Evolutionary conservation across 1,140 invertebrate species (phyloP), one percentile per base, ranked within the genome.

Genomic region (Caenorhabditis inopinata): DNA sequence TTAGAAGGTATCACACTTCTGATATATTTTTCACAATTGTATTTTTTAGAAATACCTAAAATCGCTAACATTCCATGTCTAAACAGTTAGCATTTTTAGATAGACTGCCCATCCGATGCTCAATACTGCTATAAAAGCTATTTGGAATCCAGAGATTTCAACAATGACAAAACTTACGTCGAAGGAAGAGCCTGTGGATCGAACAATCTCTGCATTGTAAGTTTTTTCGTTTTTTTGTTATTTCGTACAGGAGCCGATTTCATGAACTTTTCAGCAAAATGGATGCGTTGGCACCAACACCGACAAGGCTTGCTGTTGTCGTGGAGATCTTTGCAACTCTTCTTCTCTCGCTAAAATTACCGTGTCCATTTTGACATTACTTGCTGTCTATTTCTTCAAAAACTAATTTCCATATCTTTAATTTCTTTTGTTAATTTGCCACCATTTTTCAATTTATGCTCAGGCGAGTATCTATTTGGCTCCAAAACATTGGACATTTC

Each of bases 281-380:
- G 76, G 76, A 58, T 78, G 76, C 16, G 38, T 78, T 25, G 76
- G 76, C 23, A 47, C 49, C 11, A 62, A 47, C 53, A 58, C 35
- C 25, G 76, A 78, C 42, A 58, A 62, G 32, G 32, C 76, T 42
- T 78, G 76, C 76, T 78, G 76, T 27, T 78, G 76, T 53, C 32
- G 32, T 42, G 53, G 53, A n/a, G 76, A 78, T 21, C 76, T 78
- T 18, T 78, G 76, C 29, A 78, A 78, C 32, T 68, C 58, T 9
- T 68, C 58, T 7, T 68, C 58, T 21, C 58, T 68, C n/a, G 58
- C 32, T 42, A 68, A 68, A n/a, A 29, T 68, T 25, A 38, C 58
- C 21, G 58, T 68, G 5, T 68, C 58, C 9, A 68, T 68, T 38
- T 18, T 68, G 58, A 68, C 58, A 18, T 21, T 68, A n/a, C 38